Evolutionary conservation across 2,113 vertebrate genomes (phyloP).

Genomic region (Ptyas mucosa): DNA sequence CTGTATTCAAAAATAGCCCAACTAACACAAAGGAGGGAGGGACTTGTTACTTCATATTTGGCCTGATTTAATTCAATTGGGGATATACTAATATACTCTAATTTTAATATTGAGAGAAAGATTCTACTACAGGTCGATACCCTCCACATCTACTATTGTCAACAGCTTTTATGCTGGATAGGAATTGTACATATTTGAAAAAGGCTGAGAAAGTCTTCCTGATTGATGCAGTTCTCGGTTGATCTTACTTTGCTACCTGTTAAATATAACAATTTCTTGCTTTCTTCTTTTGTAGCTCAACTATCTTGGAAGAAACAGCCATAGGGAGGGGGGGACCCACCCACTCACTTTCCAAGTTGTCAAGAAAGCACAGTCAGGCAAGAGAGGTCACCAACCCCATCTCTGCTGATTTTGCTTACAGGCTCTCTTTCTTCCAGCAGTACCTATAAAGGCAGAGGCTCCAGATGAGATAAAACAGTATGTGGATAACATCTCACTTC

Average conservation of each 20-base stretch:
- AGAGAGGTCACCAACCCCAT: not conserved
- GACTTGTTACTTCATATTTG: not conserved
- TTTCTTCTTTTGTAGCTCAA: not conserved
- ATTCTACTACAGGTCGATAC: not conserved
- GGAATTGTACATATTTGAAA: not conserved
- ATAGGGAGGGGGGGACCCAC: not conserved
- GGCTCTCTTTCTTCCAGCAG: not conserved
- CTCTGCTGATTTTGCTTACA: not conserved
- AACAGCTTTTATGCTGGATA: not conserved
- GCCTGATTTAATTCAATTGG: not conserved
- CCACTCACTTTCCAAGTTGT: not conserved
- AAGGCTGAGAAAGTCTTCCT: not conserved
- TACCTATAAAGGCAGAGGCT: not conserved
- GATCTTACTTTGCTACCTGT: not conserved
- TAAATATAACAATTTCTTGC: not conserved
- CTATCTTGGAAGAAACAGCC: not conserved
- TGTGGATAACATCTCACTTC: slow-evolving; percentile 22
- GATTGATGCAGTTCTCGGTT: not conserved
- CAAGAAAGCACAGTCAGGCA: not conserved
- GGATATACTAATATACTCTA: not conserved
- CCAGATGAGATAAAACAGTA: not conserved
- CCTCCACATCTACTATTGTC: not conserved
- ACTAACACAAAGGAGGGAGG: not conserved
- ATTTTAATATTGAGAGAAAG: not conserved
- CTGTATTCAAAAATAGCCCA: not conserved